Base-by-base conservation (phyloP, 2,113 vertebrate species). In the Formicarius rufipectus region DNA sequence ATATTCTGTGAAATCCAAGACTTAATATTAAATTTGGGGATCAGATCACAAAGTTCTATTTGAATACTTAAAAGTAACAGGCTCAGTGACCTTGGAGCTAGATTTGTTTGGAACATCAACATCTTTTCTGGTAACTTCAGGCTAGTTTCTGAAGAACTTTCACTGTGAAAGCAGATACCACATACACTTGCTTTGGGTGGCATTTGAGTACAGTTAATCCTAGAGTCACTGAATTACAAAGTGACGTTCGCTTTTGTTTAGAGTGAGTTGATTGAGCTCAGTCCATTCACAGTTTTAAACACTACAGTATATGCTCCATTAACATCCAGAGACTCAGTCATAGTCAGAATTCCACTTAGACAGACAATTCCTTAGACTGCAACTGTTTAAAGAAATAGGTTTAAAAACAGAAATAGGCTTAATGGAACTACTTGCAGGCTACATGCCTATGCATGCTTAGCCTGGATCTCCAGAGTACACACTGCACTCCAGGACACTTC, bases 381-480 rank as follows among this genome's bases (percentile, higher is more conserved):
- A 47, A 16, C 35, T 63, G 24, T 25, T 86, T 66, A 50, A 53
- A 76, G 78, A 39, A 58, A 62, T 3, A 40, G 33, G 6, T 10
- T 80, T 60, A 35, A n/a, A 66, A n/a, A 56, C 42, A 66, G 20
- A 55, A 83, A 63, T 1, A 44, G 49, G 14, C 17, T 50, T n/a
- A 80, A 20, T 47, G 44, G 63, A 74, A 24, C 17, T 27, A 5
- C 14, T 9, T 11, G 18, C 21, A 20, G 58, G 50, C n/a, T 37
- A 37, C 35, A 7, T 40, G 62, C 33, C 55, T 14, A 30, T 1
- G 1, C 0, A 1, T 2, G 28, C 68, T 74, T 18, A 30, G 24
- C 25, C 37, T 62, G 58, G 49, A 6, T 72, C 49, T 64, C 14
- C 28, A 58, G 22, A 0, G 3, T 0, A 11, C 17, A 42, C 6